Evolutionary conservation across 2,888 invertebrate genomes (phyloP).

Genomic region (Oasisia sp.): DNA sequence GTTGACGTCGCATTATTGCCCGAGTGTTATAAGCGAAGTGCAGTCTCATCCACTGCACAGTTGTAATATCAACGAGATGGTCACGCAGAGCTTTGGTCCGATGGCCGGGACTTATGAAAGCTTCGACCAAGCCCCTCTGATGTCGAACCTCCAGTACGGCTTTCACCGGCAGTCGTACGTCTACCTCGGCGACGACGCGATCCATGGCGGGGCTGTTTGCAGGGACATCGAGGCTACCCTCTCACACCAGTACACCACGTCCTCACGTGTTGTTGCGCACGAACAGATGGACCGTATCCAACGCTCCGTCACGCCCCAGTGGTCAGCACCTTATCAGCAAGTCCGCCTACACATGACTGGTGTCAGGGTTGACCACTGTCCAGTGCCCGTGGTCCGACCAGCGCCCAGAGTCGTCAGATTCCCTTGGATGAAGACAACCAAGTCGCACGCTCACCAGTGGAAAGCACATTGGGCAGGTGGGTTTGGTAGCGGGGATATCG

Average conservation of each 20-base stretch:
- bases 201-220: background rate
- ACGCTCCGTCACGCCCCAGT: background rate
- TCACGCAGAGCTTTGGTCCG: background rate
- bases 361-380: background rate
- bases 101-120: background rate
- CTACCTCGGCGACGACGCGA: background rate
- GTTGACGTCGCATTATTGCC: background rate
- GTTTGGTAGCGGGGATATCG: background rate
- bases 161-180: background rate
- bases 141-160: background rate
- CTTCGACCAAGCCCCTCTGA: background rate
- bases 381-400: background rate
- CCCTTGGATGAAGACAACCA: constrained; percentile 65
- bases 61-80: background rate
- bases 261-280: background rate
- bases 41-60: background rate
- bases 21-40: background rate
- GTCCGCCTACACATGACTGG: background rate
- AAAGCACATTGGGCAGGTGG: constrained; percentile 63
- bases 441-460: constrained; percentile 64
- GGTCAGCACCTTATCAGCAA: background rate
- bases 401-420: constrained; percentile 39
- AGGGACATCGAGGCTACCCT: background rate
- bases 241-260: background rate
- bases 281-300: background rate